Evolutionary conservation across 2,113 vertebrate species (phyloP).

Genomic region (Tretioscincus oriximinensis): DNA sequence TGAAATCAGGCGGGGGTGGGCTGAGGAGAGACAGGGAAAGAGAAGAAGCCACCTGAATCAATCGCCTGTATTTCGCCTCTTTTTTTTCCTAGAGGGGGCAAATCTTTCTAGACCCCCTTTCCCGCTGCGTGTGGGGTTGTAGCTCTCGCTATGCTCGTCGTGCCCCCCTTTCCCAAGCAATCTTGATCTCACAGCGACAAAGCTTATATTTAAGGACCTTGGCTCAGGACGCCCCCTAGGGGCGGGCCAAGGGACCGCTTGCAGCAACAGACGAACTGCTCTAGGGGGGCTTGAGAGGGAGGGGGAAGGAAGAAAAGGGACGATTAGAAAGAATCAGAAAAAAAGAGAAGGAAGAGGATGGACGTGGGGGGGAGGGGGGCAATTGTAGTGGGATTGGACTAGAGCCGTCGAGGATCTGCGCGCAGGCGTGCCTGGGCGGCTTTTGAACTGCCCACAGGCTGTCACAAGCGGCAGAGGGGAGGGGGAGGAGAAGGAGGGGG

Average conservation of each 20-base stretch:
- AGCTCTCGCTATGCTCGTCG: constrained; percentile 7
- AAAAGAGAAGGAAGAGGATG: not conserved
- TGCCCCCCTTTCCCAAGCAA: not conserved
- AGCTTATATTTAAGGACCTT: constrained; percentile 35
- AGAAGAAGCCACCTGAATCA: not conserved
- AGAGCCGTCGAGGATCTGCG: not conserved
- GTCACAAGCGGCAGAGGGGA: constrained; percentile 43
- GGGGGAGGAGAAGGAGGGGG: not conserved
- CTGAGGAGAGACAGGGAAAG: not conserved
- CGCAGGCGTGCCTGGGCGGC: constrained; percentile 30
- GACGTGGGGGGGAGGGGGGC: not conserved
- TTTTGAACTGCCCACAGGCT: constrained; percentile 69
- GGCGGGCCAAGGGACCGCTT: not conserved
- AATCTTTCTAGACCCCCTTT: not conserved
- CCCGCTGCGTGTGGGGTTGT: not conserved
- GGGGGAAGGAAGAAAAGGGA: no score
- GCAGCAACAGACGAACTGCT: not conserved
- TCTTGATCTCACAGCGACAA: not conserved
- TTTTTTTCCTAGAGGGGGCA: not conserved
- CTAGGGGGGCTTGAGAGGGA: not conserved
- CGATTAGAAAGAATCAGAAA: not conserved
- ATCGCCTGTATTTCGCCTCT: not conserved
- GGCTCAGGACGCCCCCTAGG: constrained; percentile 56
- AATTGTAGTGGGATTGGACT: constrained; percentile 10
- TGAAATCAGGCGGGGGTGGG: not conserved